Evolutionary conservation across 2,888 invertebrate species (phyloP).

Genomic region (Uropetala carovei): DNA sequence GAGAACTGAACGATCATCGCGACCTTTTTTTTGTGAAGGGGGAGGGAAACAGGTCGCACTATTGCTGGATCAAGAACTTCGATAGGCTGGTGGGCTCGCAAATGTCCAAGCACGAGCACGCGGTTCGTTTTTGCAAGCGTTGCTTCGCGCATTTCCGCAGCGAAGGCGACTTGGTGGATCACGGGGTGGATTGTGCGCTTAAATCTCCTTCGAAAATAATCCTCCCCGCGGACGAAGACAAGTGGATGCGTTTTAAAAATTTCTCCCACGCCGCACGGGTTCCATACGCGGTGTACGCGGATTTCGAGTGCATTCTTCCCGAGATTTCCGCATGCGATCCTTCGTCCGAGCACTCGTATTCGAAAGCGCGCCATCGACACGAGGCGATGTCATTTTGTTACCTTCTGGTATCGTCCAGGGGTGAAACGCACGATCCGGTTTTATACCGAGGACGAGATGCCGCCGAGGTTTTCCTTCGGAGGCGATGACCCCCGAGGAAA

Average conservation of each 20-base stretch:
- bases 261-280: neutral
- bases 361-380: neutral
- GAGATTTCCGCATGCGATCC: neutral
- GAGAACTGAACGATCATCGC: neutral
- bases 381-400: neutral
- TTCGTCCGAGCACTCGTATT: neutral
- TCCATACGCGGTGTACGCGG: neutral
- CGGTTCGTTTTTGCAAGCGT: slow-evolving; percentile 67
- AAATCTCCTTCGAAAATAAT: neutral
- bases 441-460: neutral
- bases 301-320: slow-evolving; percentile 15
- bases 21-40: neutral
- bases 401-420: neutral
- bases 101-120: slow-evolving; percentile 65
- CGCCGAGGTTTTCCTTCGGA: neutral
- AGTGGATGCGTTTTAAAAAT: neutral
- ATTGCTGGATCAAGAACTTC: slow-evolving; percentile 68
- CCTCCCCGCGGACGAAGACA: neutral
- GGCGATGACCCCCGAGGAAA: neutral
- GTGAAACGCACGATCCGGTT: neutral
- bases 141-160: neutral
- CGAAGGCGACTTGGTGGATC: neutral
- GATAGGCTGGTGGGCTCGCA: slow-evolving; percentile 66
- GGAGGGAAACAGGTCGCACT: slow-evolving; percentile 65
- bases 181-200: neutral